Conservation (phyloP, 2,113 vertebrate species). For the Vombatus ursinus region DNA sequence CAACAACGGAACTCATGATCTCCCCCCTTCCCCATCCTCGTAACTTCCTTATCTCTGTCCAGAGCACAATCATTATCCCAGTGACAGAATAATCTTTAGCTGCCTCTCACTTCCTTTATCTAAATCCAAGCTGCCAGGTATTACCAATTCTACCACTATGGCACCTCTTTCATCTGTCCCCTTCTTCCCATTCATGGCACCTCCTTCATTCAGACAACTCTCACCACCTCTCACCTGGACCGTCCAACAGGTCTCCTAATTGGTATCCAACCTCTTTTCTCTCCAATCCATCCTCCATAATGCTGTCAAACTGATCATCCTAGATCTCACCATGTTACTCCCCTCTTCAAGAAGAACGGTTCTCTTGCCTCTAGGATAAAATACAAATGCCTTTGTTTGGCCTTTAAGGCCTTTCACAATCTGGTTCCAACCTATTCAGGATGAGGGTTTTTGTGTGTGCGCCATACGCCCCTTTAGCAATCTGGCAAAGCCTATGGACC, state of each 20-base stretch:
- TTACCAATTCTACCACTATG: neutral
- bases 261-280: neutral
- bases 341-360: neutral
- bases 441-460: neutral
- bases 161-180: neutral
- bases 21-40: too few species aligned
- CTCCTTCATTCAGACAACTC: neutral
- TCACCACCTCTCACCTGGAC: neutral
- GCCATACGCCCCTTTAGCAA: neutral
- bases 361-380: neutral
- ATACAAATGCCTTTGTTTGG: neutral
- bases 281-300: neutral
- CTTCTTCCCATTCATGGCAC: neutral
- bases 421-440: neutral
- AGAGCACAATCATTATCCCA: neutral
- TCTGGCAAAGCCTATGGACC: neutral
- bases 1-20: neutral
- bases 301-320: neutral
- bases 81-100: neutral
- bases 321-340: neutral
- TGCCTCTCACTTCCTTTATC: neutral
- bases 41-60: neutral
- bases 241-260: neutral
- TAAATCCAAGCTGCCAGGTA: neutral
- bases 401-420: neutral